Evolutionary conservation across 2,888 invertebrate genomes (phyloP).

Genomic region (Noctua comes): DNA sequence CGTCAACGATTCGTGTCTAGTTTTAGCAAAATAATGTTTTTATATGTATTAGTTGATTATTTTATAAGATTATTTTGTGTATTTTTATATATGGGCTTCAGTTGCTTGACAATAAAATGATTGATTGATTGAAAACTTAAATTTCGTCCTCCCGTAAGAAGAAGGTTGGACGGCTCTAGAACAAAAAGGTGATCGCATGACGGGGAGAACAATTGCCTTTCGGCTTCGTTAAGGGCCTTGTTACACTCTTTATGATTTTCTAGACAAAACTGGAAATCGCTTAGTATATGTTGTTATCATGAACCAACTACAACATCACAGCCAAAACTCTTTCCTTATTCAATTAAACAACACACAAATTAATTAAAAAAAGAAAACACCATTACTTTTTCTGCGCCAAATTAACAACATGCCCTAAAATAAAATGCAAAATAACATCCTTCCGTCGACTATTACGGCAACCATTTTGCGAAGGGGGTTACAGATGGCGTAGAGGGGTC

Average conservation of each 20-base stretch:
- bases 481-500: constrained; percentile 84
- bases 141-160: too few species aligned
- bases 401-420: constrained; percentile 61
- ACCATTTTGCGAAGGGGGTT: constrained; percentile 78
- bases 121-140: too few species aligned
- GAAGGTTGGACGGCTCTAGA: too few species aligned
- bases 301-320: not conserved
- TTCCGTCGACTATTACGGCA: constrained; percentile 71
- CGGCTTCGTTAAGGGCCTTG: too few species aligned
- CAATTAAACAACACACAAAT: constrained; percentile 19
- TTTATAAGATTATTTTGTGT: too few species aligned
- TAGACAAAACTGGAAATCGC: not conserved
- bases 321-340: not conserved
- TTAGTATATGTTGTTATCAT: not conserved
- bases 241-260: not conserved
- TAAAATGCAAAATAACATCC: constrained; percentile 69
- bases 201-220: too few species aligned
- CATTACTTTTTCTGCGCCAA: constrained; percentile 55
- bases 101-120: too few species aligned
- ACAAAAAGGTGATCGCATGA: too few species aligned
- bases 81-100: too few species aligned
- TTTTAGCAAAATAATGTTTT: too few species aligned
- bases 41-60: too few species aligned
- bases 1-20: too few species aligned
- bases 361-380: constrained; percentile 41